Evolutionary conservation across 2,888 invertebrate species (phyloP).

Genomic region (Cyclophora albipunctata): DNA sequence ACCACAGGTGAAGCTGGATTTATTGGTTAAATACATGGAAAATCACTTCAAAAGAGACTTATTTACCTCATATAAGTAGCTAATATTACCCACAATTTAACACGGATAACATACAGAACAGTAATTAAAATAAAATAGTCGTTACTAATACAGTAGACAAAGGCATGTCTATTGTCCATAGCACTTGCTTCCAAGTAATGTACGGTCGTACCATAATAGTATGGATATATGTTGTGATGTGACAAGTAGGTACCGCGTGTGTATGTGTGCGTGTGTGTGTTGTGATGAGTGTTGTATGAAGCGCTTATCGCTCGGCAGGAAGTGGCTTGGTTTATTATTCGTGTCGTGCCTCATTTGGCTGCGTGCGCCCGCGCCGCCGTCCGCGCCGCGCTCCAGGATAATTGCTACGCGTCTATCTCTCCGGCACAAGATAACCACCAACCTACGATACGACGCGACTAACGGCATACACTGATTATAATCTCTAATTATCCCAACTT

Average conservation of each 20-base stretch:
- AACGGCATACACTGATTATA: constrained; percentile 54
- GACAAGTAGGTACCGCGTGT: constrained; percentile 1
- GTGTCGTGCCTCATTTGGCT: constrained; percentile 66
- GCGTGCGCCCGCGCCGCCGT: constrained; percentile 50
- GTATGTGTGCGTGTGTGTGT: constrained; percentile 22
- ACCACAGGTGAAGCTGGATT: too few species aligned
- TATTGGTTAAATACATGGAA: too few species aligned
- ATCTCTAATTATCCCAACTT: constrained; percentile 55
- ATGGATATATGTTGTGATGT: constrained; percentile 22
- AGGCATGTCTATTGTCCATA: constrained; percentile 9
- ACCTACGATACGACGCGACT: constrained; percentile 35
- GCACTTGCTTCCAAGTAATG: constrained; percentile 13
- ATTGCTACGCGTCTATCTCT: constrained; percentile 35
- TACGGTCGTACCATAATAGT: constrained; percentile 25
- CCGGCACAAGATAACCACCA: constrained; percentile 33
- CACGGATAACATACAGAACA: too few species aligned
- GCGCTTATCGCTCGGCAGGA: constrained; percentile 70
- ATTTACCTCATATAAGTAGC: too few species aligned
- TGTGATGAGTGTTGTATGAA: constrained; percentile 44
- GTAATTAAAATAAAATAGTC: too few species aligned
- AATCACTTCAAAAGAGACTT: too few species aligned
- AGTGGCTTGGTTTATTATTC: constrained; percentile 74
- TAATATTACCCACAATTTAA: too few species aligned
- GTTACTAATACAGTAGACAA: constrained; percentile 2
- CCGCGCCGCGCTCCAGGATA: constrained; percentile 46